A percentile compares a stretch with the other conserved stretches of the same genome.
These are phyloP conservation scores for Rhopalosiphum padi DNA, from an alignment of 1,140 invertebrate genomes.

Conservation along the genomic window DNA sequence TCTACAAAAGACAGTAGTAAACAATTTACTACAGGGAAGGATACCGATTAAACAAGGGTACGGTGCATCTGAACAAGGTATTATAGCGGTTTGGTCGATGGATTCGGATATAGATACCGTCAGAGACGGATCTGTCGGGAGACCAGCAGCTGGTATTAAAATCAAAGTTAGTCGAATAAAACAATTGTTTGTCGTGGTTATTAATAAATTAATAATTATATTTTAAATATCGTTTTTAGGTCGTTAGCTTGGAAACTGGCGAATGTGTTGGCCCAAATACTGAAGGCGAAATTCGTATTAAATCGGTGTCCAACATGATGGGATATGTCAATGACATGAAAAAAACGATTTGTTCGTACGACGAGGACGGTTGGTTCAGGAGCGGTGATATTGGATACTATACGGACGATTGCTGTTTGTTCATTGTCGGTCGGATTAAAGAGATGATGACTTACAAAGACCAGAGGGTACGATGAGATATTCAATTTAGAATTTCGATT, in stretches of 20 bases:
- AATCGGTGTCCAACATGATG: neutral
- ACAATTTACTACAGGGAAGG: neutral
- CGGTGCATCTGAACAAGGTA: slow-evolving; percentile 2
- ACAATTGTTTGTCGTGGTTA: neutral
- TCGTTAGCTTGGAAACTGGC: neutral
- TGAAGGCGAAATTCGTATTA: neutral
- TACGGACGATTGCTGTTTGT: neutral
- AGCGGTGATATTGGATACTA: neutral
- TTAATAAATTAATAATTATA: neutral
- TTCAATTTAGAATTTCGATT: neutral
- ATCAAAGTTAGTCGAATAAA: neutral
- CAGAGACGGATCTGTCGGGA: neutral
- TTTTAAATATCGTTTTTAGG: neutral
- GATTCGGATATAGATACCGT: neutral
- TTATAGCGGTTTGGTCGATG: neutral
- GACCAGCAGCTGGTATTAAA: neutral
- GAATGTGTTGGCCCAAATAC: neutral
- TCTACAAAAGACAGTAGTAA: neutral
- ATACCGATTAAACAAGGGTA: slow-evolving; percentile 35
- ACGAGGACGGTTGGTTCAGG: slow-evolving; percentile 32
- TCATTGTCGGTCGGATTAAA: neutral
- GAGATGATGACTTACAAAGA: neutral
- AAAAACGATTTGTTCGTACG: neutral
- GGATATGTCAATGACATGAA: neutral
- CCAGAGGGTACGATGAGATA: neutral